Base-by-base conservation (phyloP, 2,888 invertebrate species). In the Diarsia brunnea region DNA sequence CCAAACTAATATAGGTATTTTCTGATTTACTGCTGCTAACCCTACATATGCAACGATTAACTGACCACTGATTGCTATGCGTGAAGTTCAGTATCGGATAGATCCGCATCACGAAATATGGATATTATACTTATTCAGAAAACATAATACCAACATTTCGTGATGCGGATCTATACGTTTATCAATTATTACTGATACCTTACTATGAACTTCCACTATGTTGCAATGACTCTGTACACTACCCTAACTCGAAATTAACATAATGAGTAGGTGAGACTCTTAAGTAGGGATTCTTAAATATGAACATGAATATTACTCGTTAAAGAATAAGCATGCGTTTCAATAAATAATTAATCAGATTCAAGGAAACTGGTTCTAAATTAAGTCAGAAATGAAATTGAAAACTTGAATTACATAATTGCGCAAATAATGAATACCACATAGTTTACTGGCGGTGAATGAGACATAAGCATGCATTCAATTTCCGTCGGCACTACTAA, bases 61-160 rank as follows among this genome's bases (percentile, higher is more conserved):
- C 61, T 69, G 12, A 68, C 49, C 55, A 81, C 60, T 74, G 63
- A 75, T 69, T 77, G 66, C 71, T 68, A 27, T 78, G 86, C 86
- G 79, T 86, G 69, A 86, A 82, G 78, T 82, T 82, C 83, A 82
- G 49, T 82, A 82, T 71, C 65, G 72, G 51, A 55, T 68, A 86
- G 69, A 86, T 63, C 83, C 71, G 78, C 78, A 31, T 85, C 78
- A 82, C 65, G 49, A 63, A 82, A 47, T 65, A 82, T 38, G 31
- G 61, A 31, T 84, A 80, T 31, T 73, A 58, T 31, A n/a, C n/a
- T n/a, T n/a, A 31, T 72, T 63, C 51, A 38, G 38, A 38, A 38
- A 38, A 38, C 38, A 38, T 38, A 38, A 38, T 38, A 38, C 38
- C 8, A 38, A 38, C 8, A 38, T 38, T 38, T 38, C 38, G 38